phyloP scores from a whole-genome alignment of 2,113 vertebrate genomes.

The Romanogobio albipinnatus region DNA sequence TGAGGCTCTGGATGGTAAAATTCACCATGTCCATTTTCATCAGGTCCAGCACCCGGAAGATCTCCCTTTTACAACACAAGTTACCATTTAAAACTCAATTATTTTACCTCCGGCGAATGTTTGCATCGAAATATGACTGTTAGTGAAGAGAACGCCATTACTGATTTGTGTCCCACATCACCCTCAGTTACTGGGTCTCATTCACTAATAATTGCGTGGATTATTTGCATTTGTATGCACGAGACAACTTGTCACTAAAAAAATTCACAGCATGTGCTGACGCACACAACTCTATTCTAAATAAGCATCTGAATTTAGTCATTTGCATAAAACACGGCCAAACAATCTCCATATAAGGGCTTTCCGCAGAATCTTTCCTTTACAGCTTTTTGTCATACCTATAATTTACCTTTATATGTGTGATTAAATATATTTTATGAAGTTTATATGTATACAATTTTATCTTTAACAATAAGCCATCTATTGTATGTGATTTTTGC shows the following conservation, averaged over 20 bases:
- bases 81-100: background rate
- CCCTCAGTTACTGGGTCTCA: background rate
- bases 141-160: background rate
- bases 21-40: slow-evolving; percentile 91
- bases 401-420: too few relatives aligned
- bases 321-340: too few relatives aligned
- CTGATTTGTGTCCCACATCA: background rate
- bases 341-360: too few relatives aligned
- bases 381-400: too few relatives aligned
- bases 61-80: slow-evolving; percentile 79
- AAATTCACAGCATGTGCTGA: background rate
- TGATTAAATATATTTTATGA: too few relatives aligned
- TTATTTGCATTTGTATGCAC: background rate
- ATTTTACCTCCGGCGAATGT: background rate
- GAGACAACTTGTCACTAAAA: too few relatives aligned
- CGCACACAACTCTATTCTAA: background rate
- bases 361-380: too few relatives aligned
- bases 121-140: background rate
- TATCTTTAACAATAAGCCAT: background rate
- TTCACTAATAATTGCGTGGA: background rate
- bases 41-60: slow-evolving; percentile 91
- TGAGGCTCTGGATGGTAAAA: slow-evolving; percentile 80
- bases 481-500: background rate
- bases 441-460: too few relatives aligned
- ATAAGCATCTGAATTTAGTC: too few relatives aligned